phyloP scores from a whole-genome alignment of 2,113 vertebrate species.

The Cyanoderma ruficeps region DNA sequence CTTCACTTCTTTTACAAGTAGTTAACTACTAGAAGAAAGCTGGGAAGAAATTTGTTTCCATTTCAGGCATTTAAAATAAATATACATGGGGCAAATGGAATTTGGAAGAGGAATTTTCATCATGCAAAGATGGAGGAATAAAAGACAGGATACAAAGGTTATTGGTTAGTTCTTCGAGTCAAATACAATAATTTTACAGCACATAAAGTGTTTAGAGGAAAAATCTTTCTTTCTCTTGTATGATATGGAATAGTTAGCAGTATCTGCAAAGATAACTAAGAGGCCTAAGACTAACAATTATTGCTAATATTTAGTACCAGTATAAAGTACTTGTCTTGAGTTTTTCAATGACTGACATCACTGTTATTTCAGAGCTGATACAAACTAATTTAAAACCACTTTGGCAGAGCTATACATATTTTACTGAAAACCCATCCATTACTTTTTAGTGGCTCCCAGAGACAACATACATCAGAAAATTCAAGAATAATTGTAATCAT shows the following conservation, averaged over 20 bases:
- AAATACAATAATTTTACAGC: background rate
- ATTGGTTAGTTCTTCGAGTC: background rate
- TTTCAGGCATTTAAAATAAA: conserved; percentile 6
- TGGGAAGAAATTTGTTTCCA: background rate
- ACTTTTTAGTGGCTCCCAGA: background rate
- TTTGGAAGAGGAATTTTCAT: background rate
- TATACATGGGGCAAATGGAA: background rate
- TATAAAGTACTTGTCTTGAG: background rate
- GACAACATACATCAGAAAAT: background rate
- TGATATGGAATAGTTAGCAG: background rate
- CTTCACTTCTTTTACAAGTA: background rate
- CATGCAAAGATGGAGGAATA: background rate
- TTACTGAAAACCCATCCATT: background rate
- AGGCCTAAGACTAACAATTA: background rate
- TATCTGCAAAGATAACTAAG: background rate
- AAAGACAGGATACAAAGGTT: background rate
- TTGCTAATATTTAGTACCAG: background rate
- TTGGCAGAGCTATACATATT: background rate
- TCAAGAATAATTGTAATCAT: background rate
- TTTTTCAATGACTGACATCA: background rate
- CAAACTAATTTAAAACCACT: background rate
- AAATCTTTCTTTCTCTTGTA: background rate
- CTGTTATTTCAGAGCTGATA: background rate
- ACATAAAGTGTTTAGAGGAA: background rate
- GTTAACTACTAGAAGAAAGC: background rate